Base-by-base conservation (phyloP, 53 echinoderm and acorn worm genomes). In the Zoroaster sp. region DNA sequence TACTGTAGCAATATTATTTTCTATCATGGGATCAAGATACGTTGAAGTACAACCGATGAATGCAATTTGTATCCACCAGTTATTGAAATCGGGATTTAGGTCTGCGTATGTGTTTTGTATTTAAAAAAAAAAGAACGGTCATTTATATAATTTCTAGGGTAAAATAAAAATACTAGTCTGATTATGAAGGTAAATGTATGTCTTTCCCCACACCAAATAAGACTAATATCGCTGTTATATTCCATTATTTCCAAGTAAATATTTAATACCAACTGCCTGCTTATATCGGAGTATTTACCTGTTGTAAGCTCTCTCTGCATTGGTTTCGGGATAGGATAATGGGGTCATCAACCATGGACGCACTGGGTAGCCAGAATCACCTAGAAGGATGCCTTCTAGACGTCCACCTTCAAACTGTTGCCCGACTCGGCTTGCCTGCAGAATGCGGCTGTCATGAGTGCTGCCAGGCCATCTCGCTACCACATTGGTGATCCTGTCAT, bases 261-360 rank as follows among this genome's bases (percentile, higher is more conserved):
- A 45, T 12, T 45, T 45, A 67, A 30, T 67, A 67, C 28, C 68
- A 67, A 67, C 28, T 30, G 68, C 28, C 28, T 10, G 33, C 28
- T 67, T 0, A 1, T 3, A 13, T 67, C 18, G 13, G 10, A 10
- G 2, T 10, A 25, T 34, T 69, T 69, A 66, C 81, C 65, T 65
- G 66, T 81, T 66, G 21, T 81, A 81, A 65, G 81, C 81, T 81
- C 67, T 81, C 28, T 66, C 66, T 63, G 40, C 25, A 10, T 40
- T 7, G n/a, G 81, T 81, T 3, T n/a, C 81, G 31, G 81, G 81
- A 66, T 81, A n/a, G 14, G 66, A 23, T 17, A 39, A 23, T 18
- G 59, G 81, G 40, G 81, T 81, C 81, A 81, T 81, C 66, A 81
- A 41, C 81, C 81, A 81, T 40, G 81, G 81, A 20, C 35, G 78